Evolutionary conservation across 2,888 invertebrate genomes (phyloP), one percentile per base, ranked within the genome.

Genomic region (Noctua fimbriata): DNA sequence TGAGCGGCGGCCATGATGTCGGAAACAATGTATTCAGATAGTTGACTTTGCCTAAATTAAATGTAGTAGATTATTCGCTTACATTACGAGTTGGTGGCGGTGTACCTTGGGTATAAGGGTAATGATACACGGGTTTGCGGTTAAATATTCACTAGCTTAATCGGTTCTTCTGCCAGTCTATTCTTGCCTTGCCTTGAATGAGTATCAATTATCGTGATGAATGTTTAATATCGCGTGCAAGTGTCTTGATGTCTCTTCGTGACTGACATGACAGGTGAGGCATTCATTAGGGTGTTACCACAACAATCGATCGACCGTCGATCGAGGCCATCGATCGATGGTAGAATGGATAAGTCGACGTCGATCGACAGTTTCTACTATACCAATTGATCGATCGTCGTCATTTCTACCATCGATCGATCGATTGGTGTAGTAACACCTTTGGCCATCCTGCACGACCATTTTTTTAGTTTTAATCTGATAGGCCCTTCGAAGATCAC

Each of bases 1-100:
- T 90, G 89, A 91, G 88, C 84, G 89, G 87, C 92, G 82, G 81
- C 85, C 84, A 82, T 83, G 78, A 82, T 76, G 80, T 69, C 82
- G 80, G 83, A 81, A 82, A 83, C 88, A 87, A 86, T 84, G 89
- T 86, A 85, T 82, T 83, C 82, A 82, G 76, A 88, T 83, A 87
- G 81, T 86, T 85, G 79, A 79, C 80, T 87, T 81, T 81, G 87
- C 69, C 70, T 81, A 80, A 87, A 89, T 88, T 85, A 83, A 86
- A 85, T 81, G 73, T 63, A 67, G 72, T 82, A 82, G 58, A 82
- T 83, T 79, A 85, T 79, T 79, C 77, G 72, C 71, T 69, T 76
- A 72, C 49, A 76, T 82, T 73, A 77, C n/a, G 69, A 76, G 65
- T 72, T 58, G 44, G 67, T 73, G 55, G 28, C 32, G 58, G 79